Base-by-base conservation (phyloP, 2,888 invertebrate genomes). In the Apamea epomidion region DNA sequence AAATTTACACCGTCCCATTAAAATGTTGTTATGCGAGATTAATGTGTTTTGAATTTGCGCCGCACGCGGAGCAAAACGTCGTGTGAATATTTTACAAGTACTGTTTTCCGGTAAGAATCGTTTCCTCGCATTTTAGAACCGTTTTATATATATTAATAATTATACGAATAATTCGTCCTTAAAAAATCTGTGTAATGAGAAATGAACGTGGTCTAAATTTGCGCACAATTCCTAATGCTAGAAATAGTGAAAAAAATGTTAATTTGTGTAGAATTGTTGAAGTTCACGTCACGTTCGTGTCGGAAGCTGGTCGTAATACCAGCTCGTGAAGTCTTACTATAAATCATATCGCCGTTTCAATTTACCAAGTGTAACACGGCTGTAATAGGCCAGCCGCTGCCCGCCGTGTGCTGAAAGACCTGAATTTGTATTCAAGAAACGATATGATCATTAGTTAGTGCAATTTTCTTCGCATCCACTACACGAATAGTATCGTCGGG, bases 331-430 rank as follows among this genome's bases (percentile, higher is more conserved):
- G 94, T 93, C 94, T 93, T 89, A 90, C 94, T 92, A 96, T 96
- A 96, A 96, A 97, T 96, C 96, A 96, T 96, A 95, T 93, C 93
- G 93, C 95, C 93, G 92, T 96, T 96, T 96, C 96, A 96, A 96
- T 97, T 96, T 96, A 94, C 94, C 92, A 92, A 94, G 92, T 93
- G 92, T 93, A 95, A 95, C 95, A 95, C 92, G 92, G 91, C 92
- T 92, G 92, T 94, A 94, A 94, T 93, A 95, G 94, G 94, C 94
- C 94, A 93, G 92, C 91, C 92, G 92, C 93, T 92, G 92, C 92
- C 92, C 93, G 92, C 91, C 91, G 90, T 91, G 89, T 89, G 93
- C 94, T 95, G 95, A 95, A 96, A 96, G 95, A 94, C 94, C 94
- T 94, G 92, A 95, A 96, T 97, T 96, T 94, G 95, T 96, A 97